Percentiles rank a stretch among this genome's conserved stretches.
Evolutionary conservation across 2,113 vertebrate genomes (phyloP).

Genomic region (Microtus ochrogaster): DNA sequence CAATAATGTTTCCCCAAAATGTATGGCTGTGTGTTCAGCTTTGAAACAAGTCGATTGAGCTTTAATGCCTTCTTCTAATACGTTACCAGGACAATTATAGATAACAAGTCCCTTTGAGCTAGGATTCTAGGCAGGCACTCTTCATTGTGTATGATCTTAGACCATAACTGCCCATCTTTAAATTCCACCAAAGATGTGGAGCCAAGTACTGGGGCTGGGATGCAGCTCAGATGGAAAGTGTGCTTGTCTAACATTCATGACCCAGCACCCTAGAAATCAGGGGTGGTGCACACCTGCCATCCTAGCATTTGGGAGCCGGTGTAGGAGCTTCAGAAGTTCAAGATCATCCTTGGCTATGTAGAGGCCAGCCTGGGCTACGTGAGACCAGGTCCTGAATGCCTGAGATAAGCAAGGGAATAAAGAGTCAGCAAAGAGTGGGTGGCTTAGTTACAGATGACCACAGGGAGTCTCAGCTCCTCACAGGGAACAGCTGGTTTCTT

Average conservation of each 20-base stretch:
- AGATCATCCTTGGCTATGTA: not conserved
- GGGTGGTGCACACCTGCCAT: not conserved
- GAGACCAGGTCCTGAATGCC: not conserved
- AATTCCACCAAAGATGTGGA: not conserved
- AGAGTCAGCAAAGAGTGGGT: not conserved
- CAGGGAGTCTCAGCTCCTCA: not conserved
- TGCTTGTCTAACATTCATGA: not conserved
- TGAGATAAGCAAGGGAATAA: not conserved
- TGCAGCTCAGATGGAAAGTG: not conserved
- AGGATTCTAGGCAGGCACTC: not conserved
- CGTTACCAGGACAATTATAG: not conserved
- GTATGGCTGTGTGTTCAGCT: not conserved
- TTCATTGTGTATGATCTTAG: not conserved
- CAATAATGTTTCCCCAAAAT: not conserved
- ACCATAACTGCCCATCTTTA: not conserved
- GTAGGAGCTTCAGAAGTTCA: not conserved
- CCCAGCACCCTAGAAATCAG: not conserved
- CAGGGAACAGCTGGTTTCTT: not conserved
- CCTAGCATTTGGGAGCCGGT: not conserved
- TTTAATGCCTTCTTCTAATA: not conserved
- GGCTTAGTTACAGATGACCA: not conserved
- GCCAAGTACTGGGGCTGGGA: not conserved
- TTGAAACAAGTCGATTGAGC: not conserved
- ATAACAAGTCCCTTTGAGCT: not conserved
- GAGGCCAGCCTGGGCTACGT: not conserved